A percentile compares a stretch with the other conserved stretches of the same genome.
Evolutionary conservation across 2,113 vertebrate genomes (phyloP).

Genomic region (Echinops telfairi): DNA sequence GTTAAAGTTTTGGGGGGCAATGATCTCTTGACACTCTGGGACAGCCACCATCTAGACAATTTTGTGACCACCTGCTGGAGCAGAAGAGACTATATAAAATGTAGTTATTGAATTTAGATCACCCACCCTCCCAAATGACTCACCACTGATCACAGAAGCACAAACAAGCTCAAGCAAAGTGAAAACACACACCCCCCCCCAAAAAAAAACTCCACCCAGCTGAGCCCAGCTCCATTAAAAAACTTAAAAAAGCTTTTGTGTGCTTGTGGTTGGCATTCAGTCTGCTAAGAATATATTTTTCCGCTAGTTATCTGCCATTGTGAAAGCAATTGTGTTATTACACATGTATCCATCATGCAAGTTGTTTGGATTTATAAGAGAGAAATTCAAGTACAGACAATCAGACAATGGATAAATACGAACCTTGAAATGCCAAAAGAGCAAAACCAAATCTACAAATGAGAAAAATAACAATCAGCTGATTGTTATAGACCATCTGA

Average conservation of each 20-base stretch:
- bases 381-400: conserved; percentile 19
- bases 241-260: conserved; percentile 46
- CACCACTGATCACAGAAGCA: background rate
- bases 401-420: conserved; percentile 40
- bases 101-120: background rate
- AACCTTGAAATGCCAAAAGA: conserved; percentile 53
- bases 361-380: conserved; percentile 45
- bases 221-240: background rate
- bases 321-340: conserved; percentile 64
- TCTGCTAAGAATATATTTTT: conserved; percentile 62
- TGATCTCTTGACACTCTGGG: background rate
- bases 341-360: conserved; percentile 46
- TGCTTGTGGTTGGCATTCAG: conserved; percentile 52
- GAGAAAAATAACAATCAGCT: conserved; percentile 66
- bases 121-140: background rate
- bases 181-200: too few relatives aligned
- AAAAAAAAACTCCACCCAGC: background rate
- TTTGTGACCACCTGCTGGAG: background rate
- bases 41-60: background rate
- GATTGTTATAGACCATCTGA: conserved; percentile 53
- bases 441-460: conserved; percentile 45
- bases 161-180: background rate
- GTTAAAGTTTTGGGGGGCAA: too few relatives aligned
- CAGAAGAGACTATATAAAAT: background rate
- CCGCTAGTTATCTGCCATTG: conserved; percentile 57